Conservation (phyloP, 2,888 invertebrate species). For the Tipula confusa region DNA sequence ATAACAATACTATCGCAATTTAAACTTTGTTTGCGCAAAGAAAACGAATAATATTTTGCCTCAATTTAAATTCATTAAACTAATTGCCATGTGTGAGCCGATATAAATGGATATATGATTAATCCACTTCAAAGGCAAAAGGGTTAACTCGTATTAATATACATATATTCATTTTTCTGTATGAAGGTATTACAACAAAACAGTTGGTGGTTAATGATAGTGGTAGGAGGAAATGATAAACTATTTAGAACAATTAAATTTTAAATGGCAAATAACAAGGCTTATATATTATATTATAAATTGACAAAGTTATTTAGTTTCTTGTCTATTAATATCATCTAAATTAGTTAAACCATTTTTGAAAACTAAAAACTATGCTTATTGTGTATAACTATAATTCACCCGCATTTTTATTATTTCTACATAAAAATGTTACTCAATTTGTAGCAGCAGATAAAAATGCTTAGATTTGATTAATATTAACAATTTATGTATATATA, state of each 20-base stretch:
- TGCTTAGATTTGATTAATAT: not conserved
- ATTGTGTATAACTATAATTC: not conserved
- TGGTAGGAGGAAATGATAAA: constrained; percentile 5
- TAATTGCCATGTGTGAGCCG: not conserved
- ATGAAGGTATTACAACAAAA: not conserved
- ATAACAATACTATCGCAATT: not conserved
- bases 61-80: constrained; percentile 12
- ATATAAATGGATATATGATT: not conserved
- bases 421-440: not conserved
- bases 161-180: not conserved
- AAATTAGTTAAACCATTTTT: not conserved
- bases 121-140: not conserved
- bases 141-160: not conserved
- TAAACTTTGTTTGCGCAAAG: not conserved
- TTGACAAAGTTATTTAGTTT: not conserved
- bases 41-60: not conserved
- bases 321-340: not conserved
- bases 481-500: no score
- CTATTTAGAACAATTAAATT: not conserved
- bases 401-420: not conserved
- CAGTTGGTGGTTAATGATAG: not conserved
- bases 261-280: not conserved
- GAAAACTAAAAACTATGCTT: not conserved
- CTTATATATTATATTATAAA: not conserved
- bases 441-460: not conserved